Percentiles rank a stretch among this genome's conserved stretches.
phyloP scores from a whole-genome alignment of 1,140 invertebrate species.

The Phortica variegata region DNA sequence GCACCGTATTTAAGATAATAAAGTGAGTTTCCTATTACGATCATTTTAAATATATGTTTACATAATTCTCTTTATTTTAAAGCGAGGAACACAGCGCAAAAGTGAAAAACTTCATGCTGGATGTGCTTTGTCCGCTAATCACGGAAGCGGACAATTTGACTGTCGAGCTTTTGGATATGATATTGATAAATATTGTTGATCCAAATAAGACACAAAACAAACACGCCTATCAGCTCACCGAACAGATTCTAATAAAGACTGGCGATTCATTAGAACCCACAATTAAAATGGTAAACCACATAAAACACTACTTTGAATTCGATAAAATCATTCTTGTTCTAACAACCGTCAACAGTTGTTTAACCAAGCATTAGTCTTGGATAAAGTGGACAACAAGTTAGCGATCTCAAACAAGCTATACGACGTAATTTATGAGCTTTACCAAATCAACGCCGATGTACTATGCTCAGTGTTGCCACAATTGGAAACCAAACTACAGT shows the following conservation, averaged over 20 bases:
- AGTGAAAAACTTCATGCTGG: conserved; percentile 95
- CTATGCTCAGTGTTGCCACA: conserved; percentile 88
- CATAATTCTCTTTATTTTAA: background rate
- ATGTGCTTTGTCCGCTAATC: conserved; percentile 90
- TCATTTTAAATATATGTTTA: background rate
- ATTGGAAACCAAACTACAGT: conserved; percentile 89
- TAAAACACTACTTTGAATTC: background rate
- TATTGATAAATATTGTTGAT: conserved; percentile 93
- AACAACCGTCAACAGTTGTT: conserved; percentile 73
- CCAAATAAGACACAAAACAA: conserved; percentile 91
- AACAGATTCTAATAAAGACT: conserved; percentile 88
- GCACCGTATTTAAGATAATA: conserved; percentile 94
- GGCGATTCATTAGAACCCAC: conserved; percentile 90
- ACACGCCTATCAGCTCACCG: conserved; percentile 86
- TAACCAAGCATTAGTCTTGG: conserved; percentile 90
- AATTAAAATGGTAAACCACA: conserved; percentile 79
- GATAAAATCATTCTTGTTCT: background rate
- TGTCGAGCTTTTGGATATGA: conserved; percentile 90
- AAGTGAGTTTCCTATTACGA: conserved; percentile 67
- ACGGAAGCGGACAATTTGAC: conserved; percentile 94
- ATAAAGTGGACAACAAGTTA: conserved; percentile 81
- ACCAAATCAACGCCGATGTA: conserved; percentile 88
- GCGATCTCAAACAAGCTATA: conserved; percentile 85
- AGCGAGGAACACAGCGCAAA: conserved; percentile 95
- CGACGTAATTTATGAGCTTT: conserved; percentile 95